Conservation (phyloP, 2,797 vertebrate genomes). For the Myotis pilosus region DNA sequence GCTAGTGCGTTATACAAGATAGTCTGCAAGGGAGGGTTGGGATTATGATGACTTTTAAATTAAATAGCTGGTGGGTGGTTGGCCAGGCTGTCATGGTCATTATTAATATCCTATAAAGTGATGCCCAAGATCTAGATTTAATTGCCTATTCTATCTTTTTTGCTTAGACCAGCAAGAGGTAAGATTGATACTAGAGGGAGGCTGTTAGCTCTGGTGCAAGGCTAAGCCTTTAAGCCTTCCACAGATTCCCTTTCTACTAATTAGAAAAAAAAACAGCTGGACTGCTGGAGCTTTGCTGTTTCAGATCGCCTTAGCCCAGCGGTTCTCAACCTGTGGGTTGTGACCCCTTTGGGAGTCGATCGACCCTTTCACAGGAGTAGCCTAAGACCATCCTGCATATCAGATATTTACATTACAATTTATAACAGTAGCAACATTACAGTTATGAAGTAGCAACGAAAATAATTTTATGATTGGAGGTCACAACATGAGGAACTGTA, state of each 20-base stretch:
- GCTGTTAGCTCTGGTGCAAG: constrained; percentile 26
- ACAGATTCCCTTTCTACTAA: not conserved
- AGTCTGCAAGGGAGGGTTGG: not conserved
- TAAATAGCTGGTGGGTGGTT: constrained; percentile 11
- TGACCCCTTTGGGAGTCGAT: too few species aligned
- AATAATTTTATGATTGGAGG: too few species aligned
- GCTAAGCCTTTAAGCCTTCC: not conserved
- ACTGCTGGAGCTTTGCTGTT: constrained; percentile 36
- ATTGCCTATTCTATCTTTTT: constrained; percentile 38
- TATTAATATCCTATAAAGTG: not conserved
- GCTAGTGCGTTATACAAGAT: not conserved
- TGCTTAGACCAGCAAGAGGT: constrained; percentile 19
- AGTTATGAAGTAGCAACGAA: too few species aligned
- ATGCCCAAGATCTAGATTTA: constrained; percentile 13
- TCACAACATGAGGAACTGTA: too few species aligned
- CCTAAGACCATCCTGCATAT: too few species aligned
- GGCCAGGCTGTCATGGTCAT: not conserved
- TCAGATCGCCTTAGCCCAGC: not conserved
- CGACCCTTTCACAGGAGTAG: too few species aligned
- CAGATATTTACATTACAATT: too few species aligned
- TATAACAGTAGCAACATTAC: too few species aligned
- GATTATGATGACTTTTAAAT: constrained; percentile 15
- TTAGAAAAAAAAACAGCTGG: constrained; percentile 32
- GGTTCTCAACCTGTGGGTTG: too few species aligned
- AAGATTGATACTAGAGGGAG: not conserved